Conservation (phyloP, 1,140 invertebrate genomes). For the Oncopodura yosiiana region DNA sequence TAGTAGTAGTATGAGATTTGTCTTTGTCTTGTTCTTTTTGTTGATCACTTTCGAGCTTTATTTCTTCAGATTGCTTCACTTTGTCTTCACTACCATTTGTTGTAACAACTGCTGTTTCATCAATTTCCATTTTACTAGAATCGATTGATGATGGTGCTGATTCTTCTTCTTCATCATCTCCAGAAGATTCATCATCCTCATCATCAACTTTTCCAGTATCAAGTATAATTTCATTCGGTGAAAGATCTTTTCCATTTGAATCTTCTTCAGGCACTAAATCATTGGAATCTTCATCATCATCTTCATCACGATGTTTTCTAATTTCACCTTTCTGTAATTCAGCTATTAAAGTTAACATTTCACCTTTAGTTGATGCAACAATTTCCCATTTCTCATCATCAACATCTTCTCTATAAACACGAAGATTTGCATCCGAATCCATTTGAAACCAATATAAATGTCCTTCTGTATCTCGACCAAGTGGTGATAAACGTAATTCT, state of each 20-base stretch:
- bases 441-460: constrained; percentile 86
- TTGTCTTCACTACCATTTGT: too few species aligned
- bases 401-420: constrained; percentile 85
- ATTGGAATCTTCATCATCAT: constrained; percentile 57
- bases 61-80: too few species aligned
- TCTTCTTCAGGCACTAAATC: constrained; percentile 40
- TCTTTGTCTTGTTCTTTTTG: too few species aligned
- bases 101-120: too few species aligned
- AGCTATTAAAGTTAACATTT: constrained; percentile 61
- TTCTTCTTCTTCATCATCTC: constrained; percentile 9
- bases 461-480: constrained; percentile 76
- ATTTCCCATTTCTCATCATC: constrained; percentile 93
- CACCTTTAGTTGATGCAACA: constrained; percentile 62
- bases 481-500: constrained; percentile 70
- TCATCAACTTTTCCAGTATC: constrained; percentile 16
- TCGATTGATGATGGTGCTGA: not conserved
- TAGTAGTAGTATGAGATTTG: too few species aligned
- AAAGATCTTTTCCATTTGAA: constrained; percentile 13
- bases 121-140: constrained; percentile 35
- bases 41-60: too few species aligned
- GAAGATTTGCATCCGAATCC: constrained; percentile 74
- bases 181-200: constrained; percentile 4
- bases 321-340: constrained; percentile 57
- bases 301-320: constrained; percentile 42
- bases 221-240: constrained; percentile 12